These are phyloP conservation scores for Hemithea aestivaria DNA, from an alignment of 2,888 invertebrate species.

Conservation along the genomic window DNA sequence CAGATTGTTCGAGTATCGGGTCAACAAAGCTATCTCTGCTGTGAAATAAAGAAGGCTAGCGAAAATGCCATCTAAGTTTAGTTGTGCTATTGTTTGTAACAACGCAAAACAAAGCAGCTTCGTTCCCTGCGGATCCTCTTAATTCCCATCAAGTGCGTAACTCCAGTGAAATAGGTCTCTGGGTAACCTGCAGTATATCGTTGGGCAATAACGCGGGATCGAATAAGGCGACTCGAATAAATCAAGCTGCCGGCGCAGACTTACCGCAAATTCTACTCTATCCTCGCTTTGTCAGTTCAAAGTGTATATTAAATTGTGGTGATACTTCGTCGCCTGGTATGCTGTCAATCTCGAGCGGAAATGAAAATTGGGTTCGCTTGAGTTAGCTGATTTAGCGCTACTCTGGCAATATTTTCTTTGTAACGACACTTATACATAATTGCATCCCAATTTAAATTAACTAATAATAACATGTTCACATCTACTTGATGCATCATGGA, in stretches of 20 bases:
- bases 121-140: constrained; percentile 21
- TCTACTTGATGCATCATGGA: too few species aligned
- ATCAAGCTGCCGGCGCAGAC: constrained; percentile 39
- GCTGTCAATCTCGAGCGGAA: constrained; percentile 1
- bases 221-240: constrained; percentile 43
- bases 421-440: too few species aligned
- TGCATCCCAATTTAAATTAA: too few species aligned
- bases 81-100: not conserved
- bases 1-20: too few species aligned
- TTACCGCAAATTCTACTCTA: constrained; percentile 33
- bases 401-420: too few species aligned
- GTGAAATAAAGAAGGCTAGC: not conserved
- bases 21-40: too few species aligned
- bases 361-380: not conserved
- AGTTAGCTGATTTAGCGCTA: too few species aligned
- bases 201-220: constrained; percentile 37
- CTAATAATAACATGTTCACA: too few species aligned
- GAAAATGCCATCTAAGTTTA: not conserved
- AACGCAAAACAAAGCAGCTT: constrained; percentile 15
- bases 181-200: constrained; percentile 31
- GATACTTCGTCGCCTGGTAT: not conserved
- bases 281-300: constrained; percentile 27
- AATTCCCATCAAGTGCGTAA: constrained; percentile 29
- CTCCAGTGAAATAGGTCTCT: constrained; percentile 28
- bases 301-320: constrained; percentile 25